Evolutionary conservation across 2,797 vertebrate genomes (phyloP).

Genomic region (Cynodonichthys magdalenae): DNA sequence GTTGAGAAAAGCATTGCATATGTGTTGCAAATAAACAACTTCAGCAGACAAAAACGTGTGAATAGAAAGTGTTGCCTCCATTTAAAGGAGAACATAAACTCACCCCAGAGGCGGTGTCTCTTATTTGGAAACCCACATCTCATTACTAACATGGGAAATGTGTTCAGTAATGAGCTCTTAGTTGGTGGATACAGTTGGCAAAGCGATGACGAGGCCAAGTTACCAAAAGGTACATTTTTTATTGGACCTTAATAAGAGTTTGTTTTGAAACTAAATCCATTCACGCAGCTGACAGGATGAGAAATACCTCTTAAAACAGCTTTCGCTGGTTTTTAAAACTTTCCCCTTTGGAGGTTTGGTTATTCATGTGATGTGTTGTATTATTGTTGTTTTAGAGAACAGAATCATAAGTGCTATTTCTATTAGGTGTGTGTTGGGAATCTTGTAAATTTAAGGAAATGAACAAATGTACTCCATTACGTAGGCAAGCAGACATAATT

Average conservation of each 20-base stretch:
- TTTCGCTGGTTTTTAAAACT: constrained; percentile 29
- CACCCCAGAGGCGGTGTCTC: constrained; percentile 36
- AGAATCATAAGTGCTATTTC: constrained; percentile 44
- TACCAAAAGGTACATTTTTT: constrained; percentile 45
- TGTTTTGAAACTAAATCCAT: constrained; percentile 34
- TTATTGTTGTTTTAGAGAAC: constrained; percentile 22
- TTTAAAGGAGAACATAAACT: constrained; percentile 39
- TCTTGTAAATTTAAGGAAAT: constrained; percentile 53
- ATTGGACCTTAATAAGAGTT: constrained; percentile 48
- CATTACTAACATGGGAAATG: constrained; percentile 63
- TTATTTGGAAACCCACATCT: constrained; percentile 47
- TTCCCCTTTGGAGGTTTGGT: constrained; percentile 9
- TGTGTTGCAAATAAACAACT: not conserved
- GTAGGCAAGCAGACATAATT: constrained; percentile 21
- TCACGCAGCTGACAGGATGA: constrained; percentile 27
- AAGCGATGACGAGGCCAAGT: constrained; percentile 37
- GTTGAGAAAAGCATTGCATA: not conserved
- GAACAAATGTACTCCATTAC: constrained; percentile 44
- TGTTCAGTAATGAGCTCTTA: constrained; percentile 58
- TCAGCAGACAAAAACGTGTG: constrained; percentile 9
- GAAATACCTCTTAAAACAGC: constrained; percentile 38
- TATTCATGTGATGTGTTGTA: constrained; percentile 34
- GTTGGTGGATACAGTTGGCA: constrained; percentile 47
- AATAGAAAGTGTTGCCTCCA: constrained; percentile 33
- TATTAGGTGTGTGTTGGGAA: constrained; percentile 34